Evolutionary conservation across 2,113 vertebrate species (phyloP), one percentile per base, ranked within the genome.

Genomic region (Bujurquina vittata): DNA sequence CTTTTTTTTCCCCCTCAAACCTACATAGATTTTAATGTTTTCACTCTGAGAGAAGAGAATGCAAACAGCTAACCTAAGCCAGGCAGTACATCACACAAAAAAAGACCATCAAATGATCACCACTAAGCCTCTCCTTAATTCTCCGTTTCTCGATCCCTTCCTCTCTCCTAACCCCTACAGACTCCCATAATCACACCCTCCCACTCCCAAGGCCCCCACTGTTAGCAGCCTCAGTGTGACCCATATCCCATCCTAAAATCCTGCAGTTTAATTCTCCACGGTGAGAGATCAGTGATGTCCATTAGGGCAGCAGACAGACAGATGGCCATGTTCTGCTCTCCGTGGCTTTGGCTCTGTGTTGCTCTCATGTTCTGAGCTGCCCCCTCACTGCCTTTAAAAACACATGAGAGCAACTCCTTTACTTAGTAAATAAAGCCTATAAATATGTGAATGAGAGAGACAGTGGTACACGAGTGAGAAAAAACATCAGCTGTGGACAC

Each of bases 231-330:
- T 65, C 43, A 23, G 72, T 73, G 74, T 86, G 93, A 91, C 85
- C 91, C 86, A 90, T 76, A 91, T 93, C 83, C 43, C 35, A 31
- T 81, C 81, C 88, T 93, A 90, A 94, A 94, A 92, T 85, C 91
- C 79, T 83, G 77, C 81, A 82, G 74, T 92, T 90, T 93, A 90
- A 93, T 84, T 90, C 88, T 91, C 84, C 63, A 33, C 52, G 56
- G 52, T 56, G 65, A 86, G 80, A 93, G 92, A 91, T 92, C 90
- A 92, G 86, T 29, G 86, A 79, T 77, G 86, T 89, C 89, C 93
- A 91, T 92, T 93, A 93, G 82, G 81, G 77, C 59, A 29, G 88
- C 83, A 85, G 67, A 83, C 7, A 7, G 65, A 90, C 94, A 94
- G 94, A 94, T 94, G 94, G 94, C 60, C 81, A 11, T 59, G 75